These are phyloP conservation scores for Furnarius figulus DNA, from an alignment of 2,113 vertebrate species.

Conservation along the genomic window DNA sequence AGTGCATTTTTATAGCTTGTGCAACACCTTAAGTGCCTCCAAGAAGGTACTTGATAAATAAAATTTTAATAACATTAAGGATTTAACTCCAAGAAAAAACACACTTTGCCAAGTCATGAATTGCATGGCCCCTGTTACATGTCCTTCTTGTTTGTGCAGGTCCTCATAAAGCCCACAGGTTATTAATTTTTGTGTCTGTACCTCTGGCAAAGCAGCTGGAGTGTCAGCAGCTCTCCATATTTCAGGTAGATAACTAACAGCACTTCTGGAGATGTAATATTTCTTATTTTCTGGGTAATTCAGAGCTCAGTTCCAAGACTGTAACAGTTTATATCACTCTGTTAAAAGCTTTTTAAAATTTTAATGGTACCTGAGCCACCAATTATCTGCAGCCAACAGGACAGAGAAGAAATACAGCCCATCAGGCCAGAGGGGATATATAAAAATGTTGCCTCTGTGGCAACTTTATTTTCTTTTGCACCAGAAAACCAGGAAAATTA, in stretches of 20 bases:
- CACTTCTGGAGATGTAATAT: background rate
- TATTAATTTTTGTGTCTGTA: background rate
- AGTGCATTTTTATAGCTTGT: background rate
- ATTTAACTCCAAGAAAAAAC: background rate
- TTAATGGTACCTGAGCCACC: background rate
- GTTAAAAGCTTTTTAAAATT: background rate
- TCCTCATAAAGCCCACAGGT: background rate
- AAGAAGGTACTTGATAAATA: background rate
- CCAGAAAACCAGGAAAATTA: background rate
- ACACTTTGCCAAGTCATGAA: background rate
- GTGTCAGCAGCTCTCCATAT: background rate
- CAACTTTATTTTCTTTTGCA: background rate
- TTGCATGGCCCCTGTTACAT: background rate
- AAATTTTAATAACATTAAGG: slow-evolving; percentile 26
- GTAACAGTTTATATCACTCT: background rate
- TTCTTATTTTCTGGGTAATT: background rate
- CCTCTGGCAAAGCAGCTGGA: background rate
- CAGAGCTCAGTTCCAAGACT: background rate
- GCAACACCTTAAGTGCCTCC: background rate
- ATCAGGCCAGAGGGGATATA: background rate
- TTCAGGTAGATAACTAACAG: background rate
- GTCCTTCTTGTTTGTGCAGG: background rate
- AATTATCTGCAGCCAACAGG: background rate
- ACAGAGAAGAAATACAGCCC: background rate
- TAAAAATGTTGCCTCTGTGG: background rate